phyloP scores from a whole-genome alignment of 1,140 invertebrate genomes.

The Trissolcus basalis region DNA sequence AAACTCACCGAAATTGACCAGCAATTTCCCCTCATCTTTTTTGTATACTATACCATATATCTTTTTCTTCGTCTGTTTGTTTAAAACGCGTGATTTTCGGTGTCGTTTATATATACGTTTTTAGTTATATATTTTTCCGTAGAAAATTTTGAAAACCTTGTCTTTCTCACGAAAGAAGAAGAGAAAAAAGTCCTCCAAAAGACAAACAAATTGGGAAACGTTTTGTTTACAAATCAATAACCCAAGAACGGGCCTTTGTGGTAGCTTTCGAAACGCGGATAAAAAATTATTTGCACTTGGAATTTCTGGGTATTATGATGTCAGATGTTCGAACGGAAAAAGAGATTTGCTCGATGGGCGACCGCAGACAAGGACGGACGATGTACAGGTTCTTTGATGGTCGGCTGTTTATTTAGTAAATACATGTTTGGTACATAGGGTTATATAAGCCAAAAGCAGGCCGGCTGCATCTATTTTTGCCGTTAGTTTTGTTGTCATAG shows the following conservation, averaged over 20 bases:
- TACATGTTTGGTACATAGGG: constrained; percentile 73
- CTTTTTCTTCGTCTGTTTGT: too few species aligned
- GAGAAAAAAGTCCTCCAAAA: neutral
- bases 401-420: constrained; percentile 75
- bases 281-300: constrained; percentile 46
- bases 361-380: constrained; percentile 25
- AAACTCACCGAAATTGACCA: too few species aligned
- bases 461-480: constrained; percentile 73
- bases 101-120: too few species aligned
- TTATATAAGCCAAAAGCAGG: constrained; percentile 61
- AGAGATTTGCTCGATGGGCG: constrained; percentile 3
- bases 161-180: neutral
- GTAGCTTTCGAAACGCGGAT: constrained; percentile 1
- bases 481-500: constrained; percentile 73
- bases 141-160: too few species aligned
- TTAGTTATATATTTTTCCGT: too few species aligned
- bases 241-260: neutral
- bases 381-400: constrained; percentile 60
- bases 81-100: too few species aligned
- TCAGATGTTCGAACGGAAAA: constrained; percentile 48
- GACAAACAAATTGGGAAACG: constrained; percentile 2
- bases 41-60: too few species aligned
- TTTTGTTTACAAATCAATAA: constrained; percentile 5
- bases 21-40: too few species aligned
- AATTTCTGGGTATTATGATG: constrained; percentile 42